Percentiles rank a stretch among this genome's conserved stretches.
Conservation (phyloP, 2,888 invertebrate species). For the Mallateleia sp. region DNA sequence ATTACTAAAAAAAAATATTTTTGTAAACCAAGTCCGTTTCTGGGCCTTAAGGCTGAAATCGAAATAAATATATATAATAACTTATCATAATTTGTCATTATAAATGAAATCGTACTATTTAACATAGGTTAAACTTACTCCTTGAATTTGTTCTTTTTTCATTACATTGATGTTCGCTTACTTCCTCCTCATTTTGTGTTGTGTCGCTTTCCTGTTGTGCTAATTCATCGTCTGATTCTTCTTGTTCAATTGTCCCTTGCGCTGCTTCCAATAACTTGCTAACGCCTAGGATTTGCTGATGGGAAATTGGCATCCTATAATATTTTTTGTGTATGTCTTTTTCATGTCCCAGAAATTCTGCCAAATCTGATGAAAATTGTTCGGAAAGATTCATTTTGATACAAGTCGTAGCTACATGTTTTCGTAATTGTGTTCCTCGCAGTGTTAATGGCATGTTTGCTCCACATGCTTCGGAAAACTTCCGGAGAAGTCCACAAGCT, state of each 20-base stretch:
- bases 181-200: no score
- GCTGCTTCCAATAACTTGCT: constrained; percentile 19
- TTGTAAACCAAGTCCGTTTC: constrained; percentile 31
- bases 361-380: constrained; percentile 30
- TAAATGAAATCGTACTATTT: no score
- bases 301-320: constrained; percentile 21
- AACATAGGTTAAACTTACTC: no score
- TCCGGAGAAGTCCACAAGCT: constrained; percentile 32
- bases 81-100: no score
- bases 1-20: not conserved
- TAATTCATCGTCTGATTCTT: not conserved
- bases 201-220: not conserved
- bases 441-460: constrained; percentile 37
- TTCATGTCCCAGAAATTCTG: constrained; percentile 46
- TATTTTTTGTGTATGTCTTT: constrained; percentile 24
- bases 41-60: constrained; percentile 1
- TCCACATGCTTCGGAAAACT: constrained; percentile 23
- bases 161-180: no score
- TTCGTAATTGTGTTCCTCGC: constrained; percentile 27
- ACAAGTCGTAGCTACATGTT: constrained; percentile 51
- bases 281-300: constrained; percentile 30
- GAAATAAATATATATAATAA: constrained; percentile 11
- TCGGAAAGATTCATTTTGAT: constrained; percentile 30
- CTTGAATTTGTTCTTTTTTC: no score
- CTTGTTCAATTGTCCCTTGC: not conserved